Percentiles rank a stretch among this genome's conserved stretches.
Evolutionary conservation across 2,797 vertebrate species (phyloP).

Genomic region (Nannoperca australis): DNA sequence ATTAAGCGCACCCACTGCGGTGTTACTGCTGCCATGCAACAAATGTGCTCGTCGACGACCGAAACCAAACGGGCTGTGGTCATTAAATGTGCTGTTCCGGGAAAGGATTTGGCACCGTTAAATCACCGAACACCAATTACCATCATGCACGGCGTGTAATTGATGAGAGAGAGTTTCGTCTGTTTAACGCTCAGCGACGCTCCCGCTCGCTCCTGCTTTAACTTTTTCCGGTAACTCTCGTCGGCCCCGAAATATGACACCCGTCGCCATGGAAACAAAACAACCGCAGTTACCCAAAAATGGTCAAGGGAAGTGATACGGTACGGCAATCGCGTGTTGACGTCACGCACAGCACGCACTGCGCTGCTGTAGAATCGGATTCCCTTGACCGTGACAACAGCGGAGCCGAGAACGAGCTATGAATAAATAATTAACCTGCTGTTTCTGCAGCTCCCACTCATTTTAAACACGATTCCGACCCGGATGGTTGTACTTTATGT

Average conservation of each 20-base stretch:
- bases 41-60: background rate
- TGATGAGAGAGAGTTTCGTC: slow-evolving; percentile 23
- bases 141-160: slow-evolving; percentile 29
- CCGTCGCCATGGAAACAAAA: slow-evolving; percentile 83
- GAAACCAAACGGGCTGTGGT: slow-evolving; percentile 4
- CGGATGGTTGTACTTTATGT: slow-evolving; percentile 45
- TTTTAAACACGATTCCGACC: slow-evolving; percentile 40
- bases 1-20: background rate
- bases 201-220: slow-evolving; percentile 27
- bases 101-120: slow-evolving; percentile 14
- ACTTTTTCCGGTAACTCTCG: slow-evolving; percentile 71
- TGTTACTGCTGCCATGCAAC: background rate
- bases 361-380: slow-evolving; percentile 80
- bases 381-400: slow-evolving; percentile 68
- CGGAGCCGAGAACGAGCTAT: slow-evolving; percentile 54
- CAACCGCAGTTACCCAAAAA: slow-evolving; percentile 84
- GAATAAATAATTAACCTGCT: slow-evolving; percentile 75
- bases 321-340: slow-evolving; percentile 69
- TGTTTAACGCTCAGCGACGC: slow-evolving; percentile 16
- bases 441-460: slow-evolving; percentile 62
- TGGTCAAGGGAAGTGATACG: slow-evolving; percentile 86
- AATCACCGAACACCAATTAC: slow-evolving; percentile 13
- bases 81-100: slow-evolving; percentile 32
- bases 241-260: slow-evolving; percentile 62
- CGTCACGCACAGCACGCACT: slow-evolving; percentile 78